Evolutionary conservation across 1,140 invertebrate species (phyloP).

Genomic region (Sycobia sp.): DNA sequence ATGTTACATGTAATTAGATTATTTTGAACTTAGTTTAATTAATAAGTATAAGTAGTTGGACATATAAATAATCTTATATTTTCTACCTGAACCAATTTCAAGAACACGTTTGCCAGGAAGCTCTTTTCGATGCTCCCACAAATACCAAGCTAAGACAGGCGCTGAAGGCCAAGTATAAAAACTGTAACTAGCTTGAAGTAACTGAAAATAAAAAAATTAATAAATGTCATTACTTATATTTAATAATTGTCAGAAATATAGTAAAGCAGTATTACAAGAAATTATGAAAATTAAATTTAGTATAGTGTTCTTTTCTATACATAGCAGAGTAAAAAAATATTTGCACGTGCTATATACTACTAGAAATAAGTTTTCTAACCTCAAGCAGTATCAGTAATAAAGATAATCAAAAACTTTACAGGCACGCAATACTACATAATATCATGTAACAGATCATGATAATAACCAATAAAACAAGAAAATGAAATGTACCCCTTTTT

Average conservation of each 20-base stretch:
- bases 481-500: not conserved
- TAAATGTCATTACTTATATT: not conserved
- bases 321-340: too few species aligned
- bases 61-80: too few species aligned
- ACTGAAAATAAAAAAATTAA: constrained; percentile 60
- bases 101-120: constrained; percentile 74
- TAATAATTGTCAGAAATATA: not conserved
- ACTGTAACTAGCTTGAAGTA: constrained; percentile 85
- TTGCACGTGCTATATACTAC: too few species aligned
- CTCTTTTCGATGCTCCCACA: constrained; percentile 82
- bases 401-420: too few species aligned
- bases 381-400: not conserved
- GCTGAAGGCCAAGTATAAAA: constrained; percentile 95
- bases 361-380: not conserved
- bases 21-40: too few species aligned
- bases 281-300: too few species aligned
- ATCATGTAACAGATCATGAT: too few species aligned
- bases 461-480: not conserved
- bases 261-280: too few species aligned
- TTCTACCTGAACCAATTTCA: constrained; percentile 82
- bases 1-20: too few species aligned
- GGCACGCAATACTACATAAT: too few species aligned
- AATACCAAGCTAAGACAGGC: constrained; percentile 86
- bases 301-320: too few species aligned
- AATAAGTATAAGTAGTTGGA: too few species aligned